Evolutionary conservation across 2,797 vertebrate genomes (phyloP).

Genomic region (Sebastes trivittatus): DNA sequence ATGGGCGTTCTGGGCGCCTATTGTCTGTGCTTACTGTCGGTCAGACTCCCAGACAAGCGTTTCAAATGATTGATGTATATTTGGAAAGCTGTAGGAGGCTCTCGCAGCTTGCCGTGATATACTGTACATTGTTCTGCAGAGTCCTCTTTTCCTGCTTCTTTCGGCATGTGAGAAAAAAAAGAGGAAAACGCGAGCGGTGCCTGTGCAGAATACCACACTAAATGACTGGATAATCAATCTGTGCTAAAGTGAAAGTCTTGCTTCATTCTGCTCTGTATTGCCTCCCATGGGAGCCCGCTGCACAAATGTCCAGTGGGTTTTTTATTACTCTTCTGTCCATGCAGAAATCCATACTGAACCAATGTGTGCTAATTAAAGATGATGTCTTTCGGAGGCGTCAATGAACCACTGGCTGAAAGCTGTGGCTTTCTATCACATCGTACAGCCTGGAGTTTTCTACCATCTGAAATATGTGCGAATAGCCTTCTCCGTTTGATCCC

Average conservation of each 20-base stretch:
- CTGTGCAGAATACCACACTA: conserved; percentile 21
- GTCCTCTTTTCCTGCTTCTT: neutral
- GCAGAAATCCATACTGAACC: conserved; percentile 49
- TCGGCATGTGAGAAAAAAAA: neutral
- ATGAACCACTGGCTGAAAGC: conserved; percentile 21
- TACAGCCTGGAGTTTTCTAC: conserved; percentile 15
- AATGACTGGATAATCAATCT: conserved; percentile 61
- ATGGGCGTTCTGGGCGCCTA: neutral
- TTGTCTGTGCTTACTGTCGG: neutral
- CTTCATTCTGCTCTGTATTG: conserved; percentile 30
- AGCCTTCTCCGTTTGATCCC: neutral
- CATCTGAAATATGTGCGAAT: conserved; percentile 22
- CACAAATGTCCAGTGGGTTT: conserved; percentile 45
- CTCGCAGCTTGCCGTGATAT: neutral
- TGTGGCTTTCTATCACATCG: conserved; percentile 16
- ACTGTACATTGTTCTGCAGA: neutral
- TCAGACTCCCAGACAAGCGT: neutral
- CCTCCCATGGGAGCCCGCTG: conserved; percentile 30
- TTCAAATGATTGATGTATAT: neutral
- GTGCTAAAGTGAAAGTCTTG: conserved; percentile 33
- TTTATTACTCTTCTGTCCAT: conserved; percentile 35
- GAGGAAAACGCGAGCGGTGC: neutral
- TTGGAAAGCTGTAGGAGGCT: conserved; percentile 1
- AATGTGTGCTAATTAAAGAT: conserved; percentile 60
- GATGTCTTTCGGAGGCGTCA: conserved; percentile 39